Conservation (phyloP, 1,140 invertebrate genomes). For the Trichogramma pretiosum region DNA sequence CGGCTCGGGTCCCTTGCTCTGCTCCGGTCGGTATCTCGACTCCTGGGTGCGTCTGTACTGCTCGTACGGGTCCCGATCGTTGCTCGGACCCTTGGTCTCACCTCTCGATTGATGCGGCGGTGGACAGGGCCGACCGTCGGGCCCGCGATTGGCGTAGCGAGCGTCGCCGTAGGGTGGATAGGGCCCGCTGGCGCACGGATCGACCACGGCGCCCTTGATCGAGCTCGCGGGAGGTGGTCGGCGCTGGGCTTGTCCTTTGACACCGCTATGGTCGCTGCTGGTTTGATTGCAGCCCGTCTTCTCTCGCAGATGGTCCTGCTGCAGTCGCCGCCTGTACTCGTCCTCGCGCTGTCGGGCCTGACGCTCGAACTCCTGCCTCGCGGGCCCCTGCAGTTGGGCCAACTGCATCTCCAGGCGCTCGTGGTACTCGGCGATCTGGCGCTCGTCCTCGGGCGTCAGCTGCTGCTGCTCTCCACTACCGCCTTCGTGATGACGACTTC, state of each 20-base stretch:
- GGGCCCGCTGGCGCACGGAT: neutral
- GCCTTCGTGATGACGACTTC: neutral
- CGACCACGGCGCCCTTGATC: neutral
- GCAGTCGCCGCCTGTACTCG: neutral
- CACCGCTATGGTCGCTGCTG: no score
- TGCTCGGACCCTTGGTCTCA: neutral
- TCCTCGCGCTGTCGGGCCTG: constrained; percentile 11
- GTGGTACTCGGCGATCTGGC: neutral
- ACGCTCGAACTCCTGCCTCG: constrained; percentile 4
- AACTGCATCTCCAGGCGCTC: neutral
- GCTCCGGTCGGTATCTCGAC: neutral
- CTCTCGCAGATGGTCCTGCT: neutral
- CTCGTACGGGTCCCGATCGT: neutral
- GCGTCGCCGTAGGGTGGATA: no score
- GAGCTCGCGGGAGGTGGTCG: no score
- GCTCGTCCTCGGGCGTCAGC: neutral
- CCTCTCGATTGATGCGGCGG: no score
- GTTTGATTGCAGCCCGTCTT: neutral
- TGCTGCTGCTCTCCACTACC: neutral
- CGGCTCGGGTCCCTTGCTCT: neutral
- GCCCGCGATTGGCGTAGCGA: no score
- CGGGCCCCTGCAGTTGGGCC: constrained; percentile 2
- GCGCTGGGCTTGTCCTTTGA: no score
- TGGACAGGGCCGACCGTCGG: no score
- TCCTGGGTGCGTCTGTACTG: neutral